Evolutionary conservation across 2,113 vertebrate species (phyloP).

Genomic region (Natator depressus): DNA sequence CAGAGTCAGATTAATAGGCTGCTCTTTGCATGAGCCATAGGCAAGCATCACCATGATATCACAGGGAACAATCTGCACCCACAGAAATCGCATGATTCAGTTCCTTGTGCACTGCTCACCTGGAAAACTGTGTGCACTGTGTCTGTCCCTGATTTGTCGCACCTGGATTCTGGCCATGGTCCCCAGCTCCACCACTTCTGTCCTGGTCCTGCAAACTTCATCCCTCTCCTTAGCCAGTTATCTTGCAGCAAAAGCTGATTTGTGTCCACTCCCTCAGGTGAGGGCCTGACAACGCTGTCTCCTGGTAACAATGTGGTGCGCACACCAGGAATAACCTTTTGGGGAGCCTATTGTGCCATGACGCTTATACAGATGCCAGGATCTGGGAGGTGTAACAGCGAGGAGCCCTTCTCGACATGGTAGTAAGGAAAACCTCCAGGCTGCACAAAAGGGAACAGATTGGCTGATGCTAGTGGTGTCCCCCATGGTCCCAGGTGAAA

Average conservation of each 20-base stretch:
- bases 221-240: neutral
- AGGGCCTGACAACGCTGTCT: neutral
- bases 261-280: neutral
- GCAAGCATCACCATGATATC: neutral
- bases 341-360: neutral
- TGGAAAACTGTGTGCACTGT: neutral
- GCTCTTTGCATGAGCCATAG: neutral
- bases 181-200: neutral
- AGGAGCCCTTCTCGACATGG: neutral
- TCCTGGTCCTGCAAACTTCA: neutral
- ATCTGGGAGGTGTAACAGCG: neutral
- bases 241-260: neutral
- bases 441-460: neutral
- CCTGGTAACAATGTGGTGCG: neutral
- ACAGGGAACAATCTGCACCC: neutral
- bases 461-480: neutral
- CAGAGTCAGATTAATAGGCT: accelerated
- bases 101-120: neutral
- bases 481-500: neutral
- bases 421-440: neutral
- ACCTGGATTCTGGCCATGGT: neutral
- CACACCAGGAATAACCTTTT: neutral
- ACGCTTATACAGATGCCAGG: neutral
- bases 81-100: neutral
- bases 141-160: neutral